Evolutionary conservation across 1,140 invertebrate species (phyloP).

Genomic region (Lepidurus packardi): DNA sequence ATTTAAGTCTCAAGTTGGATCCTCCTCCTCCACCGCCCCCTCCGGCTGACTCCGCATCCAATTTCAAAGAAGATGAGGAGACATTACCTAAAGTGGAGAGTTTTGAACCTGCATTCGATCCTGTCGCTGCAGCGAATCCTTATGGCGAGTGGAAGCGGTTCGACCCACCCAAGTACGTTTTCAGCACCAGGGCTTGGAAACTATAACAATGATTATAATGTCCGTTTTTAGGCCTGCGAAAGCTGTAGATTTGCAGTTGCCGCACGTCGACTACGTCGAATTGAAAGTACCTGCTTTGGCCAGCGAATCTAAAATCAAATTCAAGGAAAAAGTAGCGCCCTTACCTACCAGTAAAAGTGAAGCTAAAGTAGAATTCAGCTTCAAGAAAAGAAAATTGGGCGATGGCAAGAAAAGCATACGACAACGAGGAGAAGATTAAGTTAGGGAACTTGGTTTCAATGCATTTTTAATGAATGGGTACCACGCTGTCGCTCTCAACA

Average conservation of each 20-base stretch:
- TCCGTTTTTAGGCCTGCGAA: constrained; percentile 10
- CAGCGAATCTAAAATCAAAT: constrained; percentile 49
- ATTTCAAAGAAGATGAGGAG: constrained; percentile 31
- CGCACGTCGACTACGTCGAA: constrained; percentile 29
- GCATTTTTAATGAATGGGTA: constrained; percentile 10
- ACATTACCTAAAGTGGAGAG: constrained; percentile 26
- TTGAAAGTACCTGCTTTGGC: constrained; percentile 38
- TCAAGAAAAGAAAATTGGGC: constrained; percentile 33
- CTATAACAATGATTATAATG: not conserved
- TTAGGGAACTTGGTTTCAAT: not conserved
- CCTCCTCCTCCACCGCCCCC: not conserved
- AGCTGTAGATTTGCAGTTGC: constrained; percentile 32
- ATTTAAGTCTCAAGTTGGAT: constrained; percentile 25
- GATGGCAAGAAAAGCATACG: constrained; percentile 31
- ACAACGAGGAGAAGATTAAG: constrained; percentile 23
- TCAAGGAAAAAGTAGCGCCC: constrained; percentile 56
- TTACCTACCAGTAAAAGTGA: not conserved
- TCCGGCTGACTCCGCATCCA: not conserved
- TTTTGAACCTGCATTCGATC: constrained; percentile 39
- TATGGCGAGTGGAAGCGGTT: constrained; percentile 61
- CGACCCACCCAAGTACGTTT: constrained; percentile 47
- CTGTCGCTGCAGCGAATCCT: constrained; percentile 49
- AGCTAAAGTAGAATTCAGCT: constrained; percentile 27
- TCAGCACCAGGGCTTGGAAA: not conserved
- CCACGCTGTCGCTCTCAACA: not conserved